Conservation (phyloP, 2,113 vertebrate species). For the Myotis brandtii region DNA sequence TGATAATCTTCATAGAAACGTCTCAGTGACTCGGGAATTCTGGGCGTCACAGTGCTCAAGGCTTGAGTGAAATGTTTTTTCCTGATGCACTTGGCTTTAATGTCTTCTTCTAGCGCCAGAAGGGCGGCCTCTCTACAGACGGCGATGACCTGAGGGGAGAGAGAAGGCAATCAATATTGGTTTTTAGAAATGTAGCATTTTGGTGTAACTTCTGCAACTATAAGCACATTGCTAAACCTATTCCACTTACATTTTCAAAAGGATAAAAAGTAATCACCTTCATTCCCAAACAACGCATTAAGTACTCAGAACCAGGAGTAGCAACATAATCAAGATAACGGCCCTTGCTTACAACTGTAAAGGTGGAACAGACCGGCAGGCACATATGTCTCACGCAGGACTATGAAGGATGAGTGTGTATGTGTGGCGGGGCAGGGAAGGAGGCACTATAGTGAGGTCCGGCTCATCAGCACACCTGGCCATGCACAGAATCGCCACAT, state of each 20-base stretch:
- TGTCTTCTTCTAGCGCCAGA: slow-evolving; percentile 95
- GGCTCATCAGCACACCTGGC: not conserved
- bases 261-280: not conserved
- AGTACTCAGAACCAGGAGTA: not conserved
- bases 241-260: not conserved
- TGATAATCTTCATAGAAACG: slow-evolving; percentile 93
- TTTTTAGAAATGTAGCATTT: not conserved
- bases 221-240: not conserved
- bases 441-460: not conserved
- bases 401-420: not conserved
- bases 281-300: not conserved
- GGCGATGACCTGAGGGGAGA: slow-evolving; percentile 90
- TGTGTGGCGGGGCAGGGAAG: not conserved
- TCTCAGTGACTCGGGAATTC: slow-evolving; percentile 93
- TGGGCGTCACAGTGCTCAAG: slow-evolving; percentile 90
- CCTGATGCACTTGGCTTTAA: slow-evolving; percentile 87
- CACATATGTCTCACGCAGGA: not conserved
- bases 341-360: not conserved
- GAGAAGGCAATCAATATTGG: not conserved
- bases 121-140: slow-evolving; percentile 96
- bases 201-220: not conserved
- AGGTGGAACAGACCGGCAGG: not conserved
- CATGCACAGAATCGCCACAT: not conserved
- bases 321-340: too few species aligned
- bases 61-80: slow-evolving; percentile 91